These are phyloP conservation scores for Amphiprion clarkii DNA, from an alignment of 2,797 vertebrate species.

Conservation along the genomic window DNA sequence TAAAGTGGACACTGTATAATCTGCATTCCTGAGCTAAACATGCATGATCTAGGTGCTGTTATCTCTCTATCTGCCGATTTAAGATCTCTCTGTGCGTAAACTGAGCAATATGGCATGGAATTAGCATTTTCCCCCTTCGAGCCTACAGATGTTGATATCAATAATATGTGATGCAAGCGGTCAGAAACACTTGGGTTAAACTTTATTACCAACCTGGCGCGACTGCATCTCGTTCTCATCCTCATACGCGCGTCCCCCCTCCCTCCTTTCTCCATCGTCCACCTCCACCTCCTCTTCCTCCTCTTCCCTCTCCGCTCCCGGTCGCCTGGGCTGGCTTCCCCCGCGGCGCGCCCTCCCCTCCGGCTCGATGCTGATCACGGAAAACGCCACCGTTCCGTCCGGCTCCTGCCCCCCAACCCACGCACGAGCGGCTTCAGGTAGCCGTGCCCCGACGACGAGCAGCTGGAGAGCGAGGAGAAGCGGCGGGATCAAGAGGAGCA, in stretches of 20 bases:
- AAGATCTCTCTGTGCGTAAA: too few relatives aligned
- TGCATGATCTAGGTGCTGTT: too few relatives aligned
- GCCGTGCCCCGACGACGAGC: slow-evolving; percentile 60
- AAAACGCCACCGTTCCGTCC: slow-evolving; percentile 65
- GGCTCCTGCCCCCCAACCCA: slow-evolving; percentile 10
- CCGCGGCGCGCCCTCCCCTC: slow-evolving; percentile 30
- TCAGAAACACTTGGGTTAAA: not conserved
- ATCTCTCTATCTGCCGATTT: too few relatives aligned
- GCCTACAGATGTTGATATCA: not conserved
- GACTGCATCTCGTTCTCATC: slow-evolving; percentile 78
- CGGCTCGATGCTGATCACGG: slow-evolving; percentile 81
- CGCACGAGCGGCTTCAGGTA: slow-evolving; percentile 34
- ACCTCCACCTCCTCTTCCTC: slow-evolving; percentile 32
- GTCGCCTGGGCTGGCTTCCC: slow-evolving; percentile 11
- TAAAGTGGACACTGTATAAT: not conserved
- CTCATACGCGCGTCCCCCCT: slow-evolving; percentile 57
- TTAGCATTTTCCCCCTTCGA: too few relatives aligned
- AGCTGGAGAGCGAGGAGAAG: slow-evolving; percentile 74
- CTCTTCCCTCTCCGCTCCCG: slow-evolving; percentile 33
- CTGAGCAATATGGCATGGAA: too few relatives aligned
- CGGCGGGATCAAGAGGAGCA: slow-evolving; percentile 64
- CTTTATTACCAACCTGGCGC: slow-evolving; percentile 63
- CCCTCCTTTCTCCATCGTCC: slow-evolving; percentile 32
- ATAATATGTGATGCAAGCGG: not conserved
- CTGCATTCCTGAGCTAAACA: too few relatives aligned